Base-by-base conservation (phyloP, 2,113 vertebrate genomes). In the Microcebus tavaratra region DNA sequence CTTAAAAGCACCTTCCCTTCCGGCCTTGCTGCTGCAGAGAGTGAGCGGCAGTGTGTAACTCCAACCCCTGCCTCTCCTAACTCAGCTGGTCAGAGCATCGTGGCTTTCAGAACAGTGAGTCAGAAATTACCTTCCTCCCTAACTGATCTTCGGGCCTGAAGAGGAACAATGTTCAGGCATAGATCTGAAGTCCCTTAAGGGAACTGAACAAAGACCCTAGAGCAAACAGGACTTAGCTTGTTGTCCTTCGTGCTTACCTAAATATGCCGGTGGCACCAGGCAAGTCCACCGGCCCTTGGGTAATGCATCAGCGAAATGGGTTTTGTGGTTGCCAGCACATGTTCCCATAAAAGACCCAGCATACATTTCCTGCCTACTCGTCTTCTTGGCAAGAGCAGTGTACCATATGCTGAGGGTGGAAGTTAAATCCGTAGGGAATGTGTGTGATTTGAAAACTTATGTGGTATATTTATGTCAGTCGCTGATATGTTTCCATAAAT, bases 11-110 rank as follows among this genome's bases (percentile, higher is more conserved):
- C 67, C 79, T 96, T 95, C 86, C 97, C 95, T 97, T 91, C 53
- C 88, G 91, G 83, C 86, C 95, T 97, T 95, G 72, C 96, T 97
- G 94, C 88, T 55, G 42, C 73, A 73, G 84, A 95, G 87, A 88
- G n/a, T 17, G 87, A 88, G n/a, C 18, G 6, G 92, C 92, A 78
- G 59, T 45, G 50, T 1, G 50, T 65, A 82, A 84, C 96, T 96
- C 93, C 96, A 90, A 2, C n/a, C 12, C 67, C 81, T 67, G 0
- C 53, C 10, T 82, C 34, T 87, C 91, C 63, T 97, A 90, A 92
- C 94, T 82, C 90, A 86, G 72, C n/a, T 34, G 42, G 23, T 55
- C 18, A 0, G 12, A 67, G 75, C 1, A 7, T 9, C 18, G 5
- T 18, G 31, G 39, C 61, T 65, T 80, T 78, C 36, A 65, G 13